Evolutionary conservation across 37 sponge, comb jelly and placozoan genomes (phyloP).

Genomic region (Theonella swinhoei): DNA sequence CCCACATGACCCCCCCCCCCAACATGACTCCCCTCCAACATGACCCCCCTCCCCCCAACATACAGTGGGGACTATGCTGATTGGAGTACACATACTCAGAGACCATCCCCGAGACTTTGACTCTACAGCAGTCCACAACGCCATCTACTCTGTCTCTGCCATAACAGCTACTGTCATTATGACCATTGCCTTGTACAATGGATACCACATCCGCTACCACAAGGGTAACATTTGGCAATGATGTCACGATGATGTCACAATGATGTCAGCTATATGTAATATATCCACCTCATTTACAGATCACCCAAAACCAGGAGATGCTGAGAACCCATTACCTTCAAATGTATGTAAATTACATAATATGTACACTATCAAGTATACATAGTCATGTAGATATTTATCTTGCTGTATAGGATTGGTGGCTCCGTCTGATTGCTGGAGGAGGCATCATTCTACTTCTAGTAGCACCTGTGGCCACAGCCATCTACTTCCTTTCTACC

Average conservation of each 20-base stretch:
- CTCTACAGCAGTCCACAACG: constrained; percentile 9
- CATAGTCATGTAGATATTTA: not conserved
- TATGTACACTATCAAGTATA: too few species aligned
- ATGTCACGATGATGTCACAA: not conserved
- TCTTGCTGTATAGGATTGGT: not conserved
- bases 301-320: not conserved
- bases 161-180: not conserved
- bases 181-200: not conserved
- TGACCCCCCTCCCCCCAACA: not conserved
- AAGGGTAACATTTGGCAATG: not conserved
- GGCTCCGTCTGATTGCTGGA: not conserved
- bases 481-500: not conserved
- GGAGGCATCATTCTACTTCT: not conserved
- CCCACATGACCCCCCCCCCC: too few species aligned
- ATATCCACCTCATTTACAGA: too few species aligned
- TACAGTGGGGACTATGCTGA: not conserved
- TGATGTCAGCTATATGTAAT: not conserved
- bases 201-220: not conserved
- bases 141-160: constrained; percentile 35
- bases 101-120: constrained; percentile 5
- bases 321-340: not conserved
- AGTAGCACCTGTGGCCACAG: not conserved
- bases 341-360: too few species aligned
- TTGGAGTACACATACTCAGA: not conserved
- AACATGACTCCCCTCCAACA: not conserved